phyloP scores from a whole-genome alignment of 2,888 invertebrate genomes.

The Herminia tarsipennalis region DNA sequence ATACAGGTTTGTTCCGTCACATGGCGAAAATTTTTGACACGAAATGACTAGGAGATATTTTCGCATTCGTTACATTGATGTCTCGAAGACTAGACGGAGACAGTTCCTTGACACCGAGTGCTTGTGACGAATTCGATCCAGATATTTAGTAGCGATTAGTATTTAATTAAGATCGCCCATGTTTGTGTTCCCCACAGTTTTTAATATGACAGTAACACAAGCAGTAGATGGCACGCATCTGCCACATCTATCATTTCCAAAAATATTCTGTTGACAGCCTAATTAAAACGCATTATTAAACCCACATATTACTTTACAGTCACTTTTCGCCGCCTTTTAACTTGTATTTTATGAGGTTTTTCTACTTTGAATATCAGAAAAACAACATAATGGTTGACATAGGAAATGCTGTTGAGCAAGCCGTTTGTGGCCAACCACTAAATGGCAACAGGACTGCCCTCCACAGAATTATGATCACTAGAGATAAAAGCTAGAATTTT shows the following conservation, averaged over 20 bases:
- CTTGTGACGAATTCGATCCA: neutral
- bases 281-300: constrained; percentile 2
- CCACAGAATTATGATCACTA: constrained; percentile 55
- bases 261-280: neutral
- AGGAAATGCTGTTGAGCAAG: constrained; percentile 59
- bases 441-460: constrained; percentile 55
- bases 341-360: constrained; percentile 39
- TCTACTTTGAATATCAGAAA: constrained; percentile 29
- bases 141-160: neutral
- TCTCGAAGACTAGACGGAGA: constrained; percentile 8
- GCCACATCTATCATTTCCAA: neutral
- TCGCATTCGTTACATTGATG: constrained; percentile 9
- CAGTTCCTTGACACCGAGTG: constrained; percentile 2
- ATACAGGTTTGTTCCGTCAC: constrained; percentile 49
- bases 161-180: neutral
- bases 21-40: constrained; percentile 25
- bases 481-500: constrained; percentile 53
- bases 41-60: constrained; percentile 19
- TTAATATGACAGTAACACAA: neutral
- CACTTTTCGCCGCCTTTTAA: constrained; percentile 17
- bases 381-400: constrained; percentile 53
- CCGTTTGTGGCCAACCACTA: constrained; percentile 70
- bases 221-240: neutral
- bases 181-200: neutral
- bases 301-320: constrained; percentile 15